A percentile compares a stretch with the other conserved stretches of the same genome.
Evolutionary conservation across 2,113 vertebrate species (phyloP).

Genomic region (Microcebus lehilahytsara): DNA sequence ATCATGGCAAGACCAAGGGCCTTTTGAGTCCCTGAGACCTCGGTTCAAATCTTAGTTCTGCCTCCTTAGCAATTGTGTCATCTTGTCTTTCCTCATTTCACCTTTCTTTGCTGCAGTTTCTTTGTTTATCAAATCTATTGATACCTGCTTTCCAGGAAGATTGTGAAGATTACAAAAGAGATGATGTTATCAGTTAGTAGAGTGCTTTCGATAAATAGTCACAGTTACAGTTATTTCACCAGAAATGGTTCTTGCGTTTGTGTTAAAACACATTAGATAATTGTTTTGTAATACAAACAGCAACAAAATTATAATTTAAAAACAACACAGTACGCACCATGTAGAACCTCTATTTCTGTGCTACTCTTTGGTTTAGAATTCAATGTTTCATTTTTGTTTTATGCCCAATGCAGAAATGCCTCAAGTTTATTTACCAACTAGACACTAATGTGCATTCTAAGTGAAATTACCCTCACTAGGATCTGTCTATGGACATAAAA

Average conservation of each 20-base stretch:
- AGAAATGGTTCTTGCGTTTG: neutral
- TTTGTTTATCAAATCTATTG: neutral
- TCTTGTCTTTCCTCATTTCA: neutral
- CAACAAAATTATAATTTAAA: neutral
- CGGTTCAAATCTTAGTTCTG: neutral
- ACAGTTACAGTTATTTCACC: neutral
- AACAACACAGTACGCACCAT: accelerated
- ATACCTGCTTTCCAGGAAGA: neutral
- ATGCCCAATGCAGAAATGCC: conserved; percentile 39
- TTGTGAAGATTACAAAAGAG: neutral
- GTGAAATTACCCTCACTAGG: conserved; percentile 49
- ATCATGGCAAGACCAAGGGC: neutral
- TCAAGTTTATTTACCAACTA: conserved; percentile 57
- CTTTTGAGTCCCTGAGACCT: neutral
- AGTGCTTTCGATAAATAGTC: neutral
- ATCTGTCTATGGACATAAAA: neutral
- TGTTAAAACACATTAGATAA: neutral
- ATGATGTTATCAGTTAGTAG: neutral
- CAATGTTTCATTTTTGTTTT: conserved; percentile 34
- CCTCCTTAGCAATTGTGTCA: neutral
- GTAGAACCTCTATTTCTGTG: neutral
- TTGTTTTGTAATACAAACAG: neutral
- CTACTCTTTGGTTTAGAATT: neutral
- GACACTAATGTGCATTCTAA: conserved; percentile 20
- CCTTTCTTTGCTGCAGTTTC: neutral